Conservation (phyloP, 30 jellyfish, hydroid and myxozoan species). For the Cassiopea andromeda region DNA sequence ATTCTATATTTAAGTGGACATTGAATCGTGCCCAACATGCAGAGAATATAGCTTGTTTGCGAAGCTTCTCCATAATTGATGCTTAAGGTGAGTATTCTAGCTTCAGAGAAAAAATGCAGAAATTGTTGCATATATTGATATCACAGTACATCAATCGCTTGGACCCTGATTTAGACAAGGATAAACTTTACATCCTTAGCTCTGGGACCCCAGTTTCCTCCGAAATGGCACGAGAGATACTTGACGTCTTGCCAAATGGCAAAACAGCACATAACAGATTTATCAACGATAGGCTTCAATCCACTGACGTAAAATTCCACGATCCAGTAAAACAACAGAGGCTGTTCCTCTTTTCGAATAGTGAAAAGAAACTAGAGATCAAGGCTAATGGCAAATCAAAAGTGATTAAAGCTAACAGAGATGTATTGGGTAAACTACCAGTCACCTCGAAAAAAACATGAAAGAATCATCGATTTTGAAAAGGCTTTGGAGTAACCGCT, state of each 20-base stretch:
- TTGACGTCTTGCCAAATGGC: constrained; percentile 21
- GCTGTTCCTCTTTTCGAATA: constrained; percentile 12
- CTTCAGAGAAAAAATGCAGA: constrained; percentile 31
- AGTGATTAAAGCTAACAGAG: constrained; percentile 58
- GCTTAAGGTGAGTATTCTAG: background rate
- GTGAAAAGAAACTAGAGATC: constrained; percentile 20
- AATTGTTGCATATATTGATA: background rate
- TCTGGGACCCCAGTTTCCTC: constrained; percentile 25
- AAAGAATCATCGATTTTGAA: constrained; percentile 34
- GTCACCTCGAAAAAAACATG: constrained; percentile 35
- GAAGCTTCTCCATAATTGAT: background rate
- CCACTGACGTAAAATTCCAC: constrained; percentile 13
- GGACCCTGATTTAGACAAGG: constrained; percentile 24
- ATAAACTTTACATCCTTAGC: constrained; percentile 35
- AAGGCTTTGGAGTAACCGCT: constrained; percentile 40
- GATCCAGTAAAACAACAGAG: constrained; percentile 1
- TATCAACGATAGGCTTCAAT: constrained; percentile 23
- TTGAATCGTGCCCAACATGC: constrained; percentile 52
- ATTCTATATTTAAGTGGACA: constrained; percentile 41
- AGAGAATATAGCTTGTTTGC: constrained; percentile 5
- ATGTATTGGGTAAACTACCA: constrained; percentile 31
- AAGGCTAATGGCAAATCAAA: constrained; percentile 8
- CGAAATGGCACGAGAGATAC: background rate
- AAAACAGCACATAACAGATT: constrained; percentile 19
- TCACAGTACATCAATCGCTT: constrained; percentile 54